phyloP scores from a whole-genome alignment of 2,888 invertebrate species.

The Crocallis elinguaria region DNA sequence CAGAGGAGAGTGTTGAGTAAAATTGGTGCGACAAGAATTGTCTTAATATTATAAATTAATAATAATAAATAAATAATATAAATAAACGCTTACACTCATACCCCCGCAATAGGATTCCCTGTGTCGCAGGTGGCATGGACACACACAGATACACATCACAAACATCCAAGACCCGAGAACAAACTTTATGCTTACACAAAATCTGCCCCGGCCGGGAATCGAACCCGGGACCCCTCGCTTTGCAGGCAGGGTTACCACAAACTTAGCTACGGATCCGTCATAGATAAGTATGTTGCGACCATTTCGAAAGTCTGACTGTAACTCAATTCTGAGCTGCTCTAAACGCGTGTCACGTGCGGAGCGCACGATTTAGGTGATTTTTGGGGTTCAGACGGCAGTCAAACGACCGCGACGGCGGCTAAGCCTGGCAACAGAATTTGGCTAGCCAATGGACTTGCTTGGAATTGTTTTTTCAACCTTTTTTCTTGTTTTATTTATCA shows the following conservation, averaged over 20 bases:
- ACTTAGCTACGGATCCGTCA: neutral
- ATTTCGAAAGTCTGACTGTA: neutral
- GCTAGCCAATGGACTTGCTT: neutral
- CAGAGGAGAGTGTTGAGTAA: no score
- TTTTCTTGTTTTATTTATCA: neutral
- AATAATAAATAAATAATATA: no score
- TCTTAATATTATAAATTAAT: no score
- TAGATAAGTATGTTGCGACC: neutral
- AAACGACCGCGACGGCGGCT: slow-evolving; percentile 7
- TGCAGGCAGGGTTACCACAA: neutral
- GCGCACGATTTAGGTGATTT: slow-evolving; percentile 22
- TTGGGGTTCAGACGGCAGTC: slow-evolving; percentile 18
- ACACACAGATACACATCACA: no score
- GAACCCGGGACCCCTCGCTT: no score
- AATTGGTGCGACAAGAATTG: no score
- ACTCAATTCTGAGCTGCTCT: slow-evolving; percentile 4
- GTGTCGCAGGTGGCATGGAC: no score
- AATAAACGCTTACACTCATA: no score
- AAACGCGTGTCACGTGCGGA: slow-evolving; percentile 12
- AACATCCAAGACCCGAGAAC: no score
- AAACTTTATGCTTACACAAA: no score
- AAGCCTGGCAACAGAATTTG: slow-evolving; percentile 3
- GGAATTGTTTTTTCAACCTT: slow-evolving; percentile 7
- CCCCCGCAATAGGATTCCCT: no score
- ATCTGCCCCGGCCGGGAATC: no score